These are phyloP conservation scores for Melipona quadrifasciata DNA, from an alignment of 1,140 invertebrate genomes.

Conservation along the genomic window DNA sequence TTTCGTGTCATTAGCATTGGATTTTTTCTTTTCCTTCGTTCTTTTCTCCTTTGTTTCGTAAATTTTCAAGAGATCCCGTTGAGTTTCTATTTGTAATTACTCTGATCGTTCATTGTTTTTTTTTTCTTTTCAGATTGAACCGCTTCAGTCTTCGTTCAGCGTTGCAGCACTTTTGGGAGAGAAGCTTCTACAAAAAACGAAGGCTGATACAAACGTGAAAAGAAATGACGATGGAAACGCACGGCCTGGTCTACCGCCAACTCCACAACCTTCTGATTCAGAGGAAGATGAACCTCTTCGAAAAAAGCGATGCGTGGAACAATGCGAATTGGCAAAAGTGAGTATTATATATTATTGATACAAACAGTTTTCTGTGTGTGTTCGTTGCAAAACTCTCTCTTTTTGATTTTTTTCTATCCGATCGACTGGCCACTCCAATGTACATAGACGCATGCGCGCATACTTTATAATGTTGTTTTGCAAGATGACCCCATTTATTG, in stretches of 20 bases:
- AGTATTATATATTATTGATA: conserved; percentile 46
- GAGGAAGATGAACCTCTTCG: conserved; percentile 80
- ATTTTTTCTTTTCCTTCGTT: too few relatives aligned
- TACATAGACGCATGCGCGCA: conserved; percentile 16
- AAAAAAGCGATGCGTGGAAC: conserved; percentile 71
- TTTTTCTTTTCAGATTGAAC: conserved; percentile 71
- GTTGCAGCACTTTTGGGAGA: conserved; percentile 77
- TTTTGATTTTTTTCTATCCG: conserved; percentile 38
- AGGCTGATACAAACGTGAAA: conserved; percentile 48
- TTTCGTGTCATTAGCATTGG: background rate
- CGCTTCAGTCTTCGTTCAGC: conserved; percentile 76
- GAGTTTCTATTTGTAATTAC: background rate
- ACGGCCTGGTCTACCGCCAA: conserved; percentile 75
- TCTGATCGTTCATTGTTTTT: background rate
- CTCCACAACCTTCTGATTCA: conserved; percentile 82
- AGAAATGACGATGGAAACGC: conserved; percentile 35
- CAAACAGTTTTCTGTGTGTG: conserved; percentile 6
- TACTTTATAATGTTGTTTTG: conserved; percentile 43
- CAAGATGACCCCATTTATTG: conserved; percentile 53
- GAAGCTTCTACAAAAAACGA: conserved; percentile 62
- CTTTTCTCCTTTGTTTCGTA: too few relatives aligned
- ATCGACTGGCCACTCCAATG: conserved; percentile 39
- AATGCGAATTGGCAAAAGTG: conserved; percentile 78
- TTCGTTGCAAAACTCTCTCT: background rate
- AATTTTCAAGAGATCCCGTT: background rate